phyloP scores from a whole-genome alignment of 2,888 invertebrate species.

The Cosmia pyralina region DNA sequence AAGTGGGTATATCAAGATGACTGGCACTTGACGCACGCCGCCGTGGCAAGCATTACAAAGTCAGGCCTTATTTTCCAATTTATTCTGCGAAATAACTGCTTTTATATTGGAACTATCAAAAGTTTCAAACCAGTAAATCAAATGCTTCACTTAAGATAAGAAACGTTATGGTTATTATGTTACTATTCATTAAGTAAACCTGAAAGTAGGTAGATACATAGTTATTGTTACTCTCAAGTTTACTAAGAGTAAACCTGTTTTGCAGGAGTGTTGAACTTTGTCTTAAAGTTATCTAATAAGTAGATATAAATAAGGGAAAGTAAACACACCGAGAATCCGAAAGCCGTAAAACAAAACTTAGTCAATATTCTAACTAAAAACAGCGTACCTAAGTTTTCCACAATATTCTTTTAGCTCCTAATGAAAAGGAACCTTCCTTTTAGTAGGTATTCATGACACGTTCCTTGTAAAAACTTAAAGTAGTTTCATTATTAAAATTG shows the following conservation, averaged over 20 bases:
- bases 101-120: constrained; percentile 5
- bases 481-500: constrained; percentile 13
- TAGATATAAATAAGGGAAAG: constrained; percentile 48
- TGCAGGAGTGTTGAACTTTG: constrained; percentile 41
- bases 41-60: background rate
- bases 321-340: constrained; percentile 35
- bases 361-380: constrained; percentile 39
- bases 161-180: constrained; percentile 36
- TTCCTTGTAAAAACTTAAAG: constrained; percentile 3
- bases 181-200: constrained; percentile 33
- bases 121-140: constrained; percentile 26
- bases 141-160: constrained; percentile 35
- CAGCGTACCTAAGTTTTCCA: constrained; percentile 17
- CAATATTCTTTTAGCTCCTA: constrained; percentile 18
- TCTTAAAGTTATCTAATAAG: constrained; percentile 58
- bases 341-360: constrained; percentile 47
- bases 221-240: constrained; percentile 32
- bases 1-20: constrained; percentile 30
- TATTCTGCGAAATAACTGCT: constrained; percentile 7
- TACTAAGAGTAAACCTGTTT: constrained; percentile 38
- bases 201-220: constrained; percentile 31
- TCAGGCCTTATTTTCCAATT: background rate
- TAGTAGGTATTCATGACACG: constrained; percentile 17
- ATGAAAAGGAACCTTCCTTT: constrained; percentile 7
- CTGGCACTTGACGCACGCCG: constrained; percentile 24